These are phyloP conservation scores for Sphaeramia orbicularis DNA, from an alignment of 2,797 vertebrate species.

Conservation along the genomic window DNA sequence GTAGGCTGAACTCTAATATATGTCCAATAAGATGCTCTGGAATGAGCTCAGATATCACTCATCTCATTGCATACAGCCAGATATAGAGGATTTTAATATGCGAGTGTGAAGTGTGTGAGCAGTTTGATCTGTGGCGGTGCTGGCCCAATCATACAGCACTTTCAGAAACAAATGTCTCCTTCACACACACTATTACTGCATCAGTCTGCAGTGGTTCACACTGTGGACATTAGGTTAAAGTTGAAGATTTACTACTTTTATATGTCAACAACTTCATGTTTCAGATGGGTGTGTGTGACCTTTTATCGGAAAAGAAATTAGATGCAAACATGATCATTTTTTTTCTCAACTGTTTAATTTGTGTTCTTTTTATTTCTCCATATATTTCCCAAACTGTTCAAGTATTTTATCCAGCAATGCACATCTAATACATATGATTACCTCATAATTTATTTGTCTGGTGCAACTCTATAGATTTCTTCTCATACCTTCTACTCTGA, in stretches of 20 bases:
- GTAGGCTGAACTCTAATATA: slow-evolving; percentile 41
- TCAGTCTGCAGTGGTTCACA: slow-evolving; percentile 47
- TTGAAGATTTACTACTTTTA: slow-evolving; percentile 65
- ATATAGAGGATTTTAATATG: slow-evolving; percentile 46
- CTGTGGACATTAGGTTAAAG: slow-evolving; percentile 60
- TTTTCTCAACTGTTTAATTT: too few relatives aligned
- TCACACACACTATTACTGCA: slow-evolving; percentile 40
- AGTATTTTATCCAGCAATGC: too few relatives aligned
- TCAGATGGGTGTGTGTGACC: too few relatives aligned
- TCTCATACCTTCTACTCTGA: neutral
- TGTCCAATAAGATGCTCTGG: slow-evolving; percentile 51
- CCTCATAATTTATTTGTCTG: too few relatives aligned
- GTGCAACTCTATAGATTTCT: too few relatives aligned
- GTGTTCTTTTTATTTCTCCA: too few relatives aligned
- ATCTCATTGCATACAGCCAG: slow-evolving; percentile 47
- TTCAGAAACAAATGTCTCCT: slow-evolving; percentile 48
- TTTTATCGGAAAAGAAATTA: too few relatives aligned
- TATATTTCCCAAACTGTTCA: too few relatives aligned
- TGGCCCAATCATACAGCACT: slow-evolving; percentile 40
- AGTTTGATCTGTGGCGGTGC: slow-evolving; percentile 50
- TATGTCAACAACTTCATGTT: slow-evolving; percentile 62
- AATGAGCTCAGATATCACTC: slow-evolving; percentile 54
- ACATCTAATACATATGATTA: too few relatives aligned
- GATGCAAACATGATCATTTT: too few relatives aligned
- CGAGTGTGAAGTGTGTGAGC: slow-evolving; percentile 57